Percentiles rank a stretch among this genome's conserved stretches.
Conservation (phyloP, 2,113 vertebrate genomes). For the Bagarius yarrelli region DNA sequence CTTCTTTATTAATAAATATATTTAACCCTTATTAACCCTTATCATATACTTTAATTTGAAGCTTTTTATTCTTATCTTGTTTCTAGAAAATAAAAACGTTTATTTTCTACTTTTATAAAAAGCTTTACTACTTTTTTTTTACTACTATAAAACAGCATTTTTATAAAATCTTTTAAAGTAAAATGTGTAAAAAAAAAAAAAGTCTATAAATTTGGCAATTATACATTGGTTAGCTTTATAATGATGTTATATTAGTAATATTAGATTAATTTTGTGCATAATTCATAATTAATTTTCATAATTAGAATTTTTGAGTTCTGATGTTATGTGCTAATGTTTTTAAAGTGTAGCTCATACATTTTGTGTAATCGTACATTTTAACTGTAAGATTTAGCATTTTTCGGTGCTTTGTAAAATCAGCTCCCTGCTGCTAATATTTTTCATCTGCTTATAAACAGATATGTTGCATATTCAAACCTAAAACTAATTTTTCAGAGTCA, state of each 20-base stretch:
- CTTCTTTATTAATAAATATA: background rate
- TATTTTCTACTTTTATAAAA: no score
- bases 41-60: background rate
- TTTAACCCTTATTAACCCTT: background rate
- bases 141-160: no score
- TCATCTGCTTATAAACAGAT: background rate
- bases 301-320: no score
- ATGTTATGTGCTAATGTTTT: no score
- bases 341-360: no score
- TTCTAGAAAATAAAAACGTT: background rate
- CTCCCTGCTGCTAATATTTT: background rate
- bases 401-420: background rate
- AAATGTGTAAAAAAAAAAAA: background rate
- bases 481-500: background rate
- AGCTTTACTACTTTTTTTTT: no score
- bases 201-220: background rate
- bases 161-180: background rate
- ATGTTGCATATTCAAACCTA: background rate
- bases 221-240: background rate
- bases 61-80: background rate
- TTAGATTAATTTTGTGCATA: background rate
- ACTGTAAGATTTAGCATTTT: background rate
- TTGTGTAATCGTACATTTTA: no score
- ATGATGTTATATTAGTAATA: background rate
- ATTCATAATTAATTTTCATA: background rate